Evolutionary conservation across 92 coral and sea anemone genomes (phyloP).

Genomic region (Porites cylindrica): DNA sequence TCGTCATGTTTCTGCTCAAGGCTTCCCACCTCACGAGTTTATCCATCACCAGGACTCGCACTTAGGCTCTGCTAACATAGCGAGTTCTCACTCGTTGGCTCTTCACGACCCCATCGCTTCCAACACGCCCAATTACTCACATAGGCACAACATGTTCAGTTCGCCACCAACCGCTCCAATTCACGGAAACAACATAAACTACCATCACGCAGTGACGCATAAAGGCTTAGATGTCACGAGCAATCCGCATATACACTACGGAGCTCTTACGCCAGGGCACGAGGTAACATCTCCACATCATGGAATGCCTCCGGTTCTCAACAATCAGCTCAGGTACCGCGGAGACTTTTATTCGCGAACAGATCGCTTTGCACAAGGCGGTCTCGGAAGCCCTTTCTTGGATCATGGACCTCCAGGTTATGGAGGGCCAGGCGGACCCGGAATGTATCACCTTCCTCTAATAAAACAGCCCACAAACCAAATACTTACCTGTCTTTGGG

Average conservation of each 20-base stretch:
- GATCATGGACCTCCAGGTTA: constrained; percentile 87
- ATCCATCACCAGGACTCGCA: constrained; percentile 92
- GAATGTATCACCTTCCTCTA: constrained; percentile 84
- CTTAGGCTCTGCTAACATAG: constrained; percentile 79
- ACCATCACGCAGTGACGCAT: constrained; percentile 90
- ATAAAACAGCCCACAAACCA: constrained; percentile 97
- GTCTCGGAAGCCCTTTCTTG: constrained; percentile 83
- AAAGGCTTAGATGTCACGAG: constrained; percentile 86
- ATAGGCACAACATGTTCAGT: constrained; percentile 86
- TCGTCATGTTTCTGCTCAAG: constrained; percentile 86
- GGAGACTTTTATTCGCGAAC: constrained; percentile 82
- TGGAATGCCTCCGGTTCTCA: constrained; percentile 85
- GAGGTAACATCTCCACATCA: constrained; percentile 88
- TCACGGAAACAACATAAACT: constrained; percentile 90
- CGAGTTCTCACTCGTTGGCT: constrained; percentile 86
- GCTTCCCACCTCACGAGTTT: constrained; percentile 88
- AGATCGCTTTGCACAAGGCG: constrained; percentile 87
- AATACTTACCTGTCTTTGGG: constrained; percentile 97
- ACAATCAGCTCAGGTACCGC: constrained; percentile 79
- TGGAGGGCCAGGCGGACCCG: constrained; percentile 84
- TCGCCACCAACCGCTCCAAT: constrained; percentile 83
- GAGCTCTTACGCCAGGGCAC: constrained; percentile 81
- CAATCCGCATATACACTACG: constrained; percentile 79
- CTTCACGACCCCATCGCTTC: constrained; percentile 88
- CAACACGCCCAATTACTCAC: constrained; percentile 85